phyloP scores from a whole-genome alignment of 2,888 invertebrate genomes.

The Drosophila lutescens region DNA sequence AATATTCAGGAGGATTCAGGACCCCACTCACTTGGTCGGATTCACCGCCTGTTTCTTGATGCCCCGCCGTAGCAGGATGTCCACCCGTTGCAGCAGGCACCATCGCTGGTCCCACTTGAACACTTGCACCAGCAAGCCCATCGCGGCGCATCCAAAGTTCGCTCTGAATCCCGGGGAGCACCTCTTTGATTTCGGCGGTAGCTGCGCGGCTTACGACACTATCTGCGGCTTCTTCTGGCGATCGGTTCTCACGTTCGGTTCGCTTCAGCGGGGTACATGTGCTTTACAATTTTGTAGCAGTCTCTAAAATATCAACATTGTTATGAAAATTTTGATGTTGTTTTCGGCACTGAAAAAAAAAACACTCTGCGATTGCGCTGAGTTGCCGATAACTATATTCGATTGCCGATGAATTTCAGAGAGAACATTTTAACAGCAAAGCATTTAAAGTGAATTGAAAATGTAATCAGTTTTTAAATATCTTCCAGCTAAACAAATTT shows the following conservation, averaged over 20 bases:
- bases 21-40: slow-evolving; percentile 65
- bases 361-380: slow-evolving; percentile 15
- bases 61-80: slow-evolving; percentile 61
- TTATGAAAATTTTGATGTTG: slow-evolving; percentile 43
- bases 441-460: not conserved
- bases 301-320: slow-evolving; percentile 31
- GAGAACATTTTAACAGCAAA: not conserved
- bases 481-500: too few relatives aligned
- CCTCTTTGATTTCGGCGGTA: slow-evolving; percentile 29
- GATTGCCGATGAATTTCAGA: not conserved
- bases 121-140: slow-evolving; percentile 71
- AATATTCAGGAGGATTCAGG: slow-evolving; percentile 52
- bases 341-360: slow-evolving; percentile 38
- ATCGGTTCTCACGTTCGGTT: slow-evolving; percentile 27
- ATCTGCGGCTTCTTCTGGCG: slow-evolving; percentile 15
- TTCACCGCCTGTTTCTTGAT: slow-evolving; percentile 70
- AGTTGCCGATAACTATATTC: slow-evolving; percentile 15
- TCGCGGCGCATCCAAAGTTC: slow-evolving; percentile 32
- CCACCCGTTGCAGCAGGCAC: slow-evolving; percentile 61
- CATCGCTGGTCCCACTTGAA: slow-evolving; percentile 66
- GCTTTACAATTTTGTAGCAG: slow-evolving; percentile 54
- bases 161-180: slow-evolving; percentile 37
- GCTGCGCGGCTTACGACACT: slow-evolving; percentile 64
- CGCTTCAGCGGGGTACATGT: slow-evolving; percentile 44
- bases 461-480: not conserved